Evolutionary conservation across 2,797 vertebrate species (phyloP), one percentile per base, ranked within the genome.

Genomic region (Labeo calbasu): DNA sequence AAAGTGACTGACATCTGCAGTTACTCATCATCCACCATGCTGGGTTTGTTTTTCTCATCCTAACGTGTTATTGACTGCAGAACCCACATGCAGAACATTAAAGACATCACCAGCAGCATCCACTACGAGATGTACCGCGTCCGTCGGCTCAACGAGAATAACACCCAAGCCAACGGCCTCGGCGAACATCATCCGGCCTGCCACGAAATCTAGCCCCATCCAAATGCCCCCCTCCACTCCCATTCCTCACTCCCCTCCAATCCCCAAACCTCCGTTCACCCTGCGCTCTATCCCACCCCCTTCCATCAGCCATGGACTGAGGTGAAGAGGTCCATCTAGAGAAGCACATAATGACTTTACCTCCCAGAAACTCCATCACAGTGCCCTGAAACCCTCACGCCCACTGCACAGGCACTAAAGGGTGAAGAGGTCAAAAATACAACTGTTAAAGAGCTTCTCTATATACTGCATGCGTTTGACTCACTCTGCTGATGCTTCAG

Each of bases 21-120:
- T 57, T 36, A 50, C 32, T 53, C n/a, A 48, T 59, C 23, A 59
- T 13, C 5, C 36, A 63, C 40, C 17, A n/a, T 53, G 59, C 21
- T 11, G n/a, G 7, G 59, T 14, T 63, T 48, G 15, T 28, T 63
- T 55, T 63, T n/a, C 15, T 48, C 57, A 7, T 66, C 21, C 28
- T 36, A 23, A 61, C 25, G 28, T 77, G 51, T 75, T 51, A 21
- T 65, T 84, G 76, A 55, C 25, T 46, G 0, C 92, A 99, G 98
- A 95, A 98, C 97, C 59, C 98, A 99, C 91, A 99, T 99, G 97
- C 97, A 99, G 94, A 99, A 98, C 93, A 98, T 99, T 84, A 99
- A 99, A 92, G 98, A 99, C 92, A 98, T 99, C 91, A 98, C 98
- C 94, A 98, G 97, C 95, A 97, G 94, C 94, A 98, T 99, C 94